Evolutionary conservation across 2,888 invertebrate species (phyloP).

Genomic region (Coelinius sp.): DNA sequence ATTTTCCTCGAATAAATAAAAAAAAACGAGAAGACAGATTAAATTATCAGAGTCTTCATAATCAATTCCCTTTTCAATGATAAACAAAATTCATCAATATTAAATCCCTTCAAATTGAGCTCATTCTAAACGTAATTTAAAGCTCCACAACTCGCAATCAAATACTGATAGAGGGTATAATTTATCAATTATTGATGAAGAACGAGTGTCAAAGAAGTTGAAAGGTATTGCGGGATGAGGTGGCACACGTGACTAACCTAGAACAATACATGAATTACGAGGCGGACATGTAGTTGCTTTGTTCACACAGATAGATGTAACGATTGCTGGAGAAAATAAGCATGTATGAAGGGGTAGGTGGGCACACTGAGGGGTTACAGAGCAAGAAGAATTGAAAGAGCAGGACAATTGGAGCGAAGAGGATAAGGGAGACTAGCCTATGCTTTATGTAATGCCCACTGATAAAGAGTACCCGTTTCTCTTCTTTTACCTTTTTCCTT

Average conservation of each 20-base stretch:
- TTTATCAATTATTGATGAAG: not conserved
- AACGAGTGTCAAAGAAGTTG: not conserved
- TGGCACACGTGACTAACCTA: not conserved
- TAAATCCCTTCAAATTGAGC: too few relatives aligned
- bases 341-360: not conserved
- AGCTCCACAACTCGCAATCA: not conserved
- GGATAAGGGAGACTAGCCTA: not conserved
- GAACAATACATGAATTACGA: conserved; percentile 45
- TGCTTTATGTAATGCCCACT: not conserved
- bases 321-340: not conserved
- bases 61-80: too few relatives aligned
- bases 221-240: not conserved
- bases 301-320: not conserved
- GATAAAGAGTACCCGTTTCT: conserved; percentile 10
- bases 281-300: conserved; percentile 11
- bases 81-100: too few relatives aligned
- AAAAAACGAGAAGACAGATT: too few relatives aligned
- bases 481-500: not conserved
- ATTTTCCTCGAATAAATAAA: too few relatives aligned
- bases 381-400: conserved; percentile 37
- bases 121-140: too few relatives aligned
- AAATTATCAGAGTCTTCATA: too few relatives aligned
- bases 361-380: conserved; percentile 32
- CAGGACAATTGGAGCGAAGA: conserved; percentile 23
- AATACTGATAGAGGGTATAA: not conserved